These are phyloP conservation scores for Ptiloglossa arizonensis DNA, from an alignment of 1,140 invertebrate species.

Conservation along the genomic window DNA sequence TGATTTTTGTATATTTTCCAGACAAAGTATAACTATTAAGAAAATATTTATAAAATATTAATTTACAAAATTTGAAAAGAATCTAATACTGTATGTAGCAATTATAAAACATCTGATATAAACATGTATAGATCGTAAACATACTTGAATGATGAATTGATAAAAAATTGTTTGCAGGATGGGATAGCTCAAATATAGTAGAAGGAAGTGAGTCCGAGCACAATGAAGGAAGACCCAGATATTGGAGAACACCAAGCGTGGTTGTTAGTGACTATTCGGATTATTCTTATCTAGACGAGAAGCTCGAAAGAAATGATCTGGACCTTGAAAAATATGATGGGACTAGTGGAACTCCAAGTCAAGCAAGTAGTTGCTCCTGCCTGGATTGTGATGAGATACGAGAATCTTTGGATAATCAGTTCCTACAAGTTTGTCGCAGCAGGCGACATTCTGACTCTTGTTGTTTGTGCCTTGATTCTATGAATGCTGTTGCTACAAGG, in stretches of 20 bases:
- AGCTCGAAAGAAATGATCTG: conserved; percentile 73
- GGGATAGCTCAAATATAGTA: conserved; percentile 69
- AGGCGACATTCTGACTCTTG: conserved; percentile 77
- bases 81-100: no score
- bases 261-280: conserved; percentile 93
- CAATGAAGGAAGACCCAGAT: conserved; percentile 82
- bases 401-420: conserved; percentile 67
- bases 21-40: no score
- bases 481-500: conserved; percentile 44
- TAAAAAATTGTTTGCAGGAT: conserved; percentile 60
- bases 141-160: neutral
- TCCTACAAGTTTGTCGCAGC: conserved; percentile 69
- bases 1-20: no score
- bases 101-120: no score
- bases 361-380: conserved; percentile 77
- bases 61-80: no score
- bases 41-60: no score
- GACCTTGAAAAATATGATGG: conserved; percentile 73
- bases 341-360: conserved; percentile 70
- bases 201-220: conserved; percentile 80
- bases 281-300: conserved; percentile 82
- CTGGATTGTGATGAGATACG: conserved; percentile 74
- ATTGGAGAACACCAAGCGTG: conserved; percentile 89
- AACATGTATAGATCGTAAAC: no score
- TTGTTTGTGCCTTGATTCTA: conserved; percentile 66